Evolutionary conservation across 2,797 vertebrate species (phyloP).

Genomic region (Karalla daura): DNA sequence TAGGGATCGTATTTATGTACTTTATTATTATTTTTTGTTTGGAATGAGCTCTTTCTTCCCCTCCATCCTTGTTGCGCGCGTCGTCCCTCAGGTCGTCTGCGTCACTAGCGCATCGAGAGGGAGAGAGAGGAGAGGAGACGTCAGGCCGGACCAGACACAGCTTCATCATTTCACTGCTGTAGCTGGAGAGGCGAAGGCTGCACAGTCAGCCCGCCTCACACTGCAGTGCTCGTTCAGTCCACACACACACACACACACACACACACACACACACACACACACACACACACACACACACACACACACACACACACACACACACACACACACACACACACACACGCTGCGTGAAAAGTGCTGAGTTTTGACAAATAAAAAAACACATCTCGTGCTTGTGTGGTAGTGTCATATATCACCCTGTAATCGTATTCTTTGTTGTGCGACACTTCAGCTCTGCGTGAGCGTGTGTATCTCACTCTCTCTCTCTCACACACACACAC

Average conservation of each 20-base stretch:
- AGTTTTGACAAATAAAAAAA: slow-evolving; percentile 48
- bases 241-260: slow-evolving; percentile 25
- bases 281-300: slow-evolving; percentile 18
- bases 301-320: slow-evolving; percentile 21
- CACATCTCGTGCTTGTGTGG: slow-evolving; percentile 41
- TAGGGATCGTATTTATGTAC: slow-evolving; percentile 19
- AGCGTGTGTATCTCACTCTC: not conserved
- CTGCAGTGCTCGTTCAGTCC: slow-evolving; percentile 58
- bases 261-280: slow-evolving; percentile 26
- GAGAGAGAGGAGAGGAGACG: slow-evolving; percentile 31
- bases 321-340: slow-evolving; percentile 28
- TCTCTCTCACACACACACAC: too few relatives aligned
- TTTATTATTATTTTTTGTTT: slow-evolving; percentile 34
- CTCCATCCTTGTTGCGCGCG: slow-evolving; percentile 37
- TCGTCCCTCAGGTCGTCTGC: slow-evolving; percentile 23
- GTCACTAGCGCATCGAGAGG: slow-evolving; percentile 58
- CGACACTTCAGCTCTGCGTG: slow-evolving; percentile 24
- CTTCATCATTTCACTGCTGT: slow-evolving; percentile 21
- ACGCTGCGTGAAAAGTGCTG: slow-evolving; percentile 47
- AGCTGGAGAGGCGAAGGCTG: slow-evolving; percentile 16
- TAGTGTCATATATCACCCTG: slow-evolving; percentile 63
- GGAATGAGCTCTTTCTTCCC: slow-evolving; percentile 28
- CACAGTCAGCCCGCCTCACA: slow-evolving; percentile 39
- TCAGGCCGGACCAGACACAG: slow-evolving; percentile 6
- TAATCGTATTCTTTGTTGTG: slow-evolving; percentile 49